These are phyloP conservation scores for Platyrinchus mystaceus DNA, from an alignment of 2,797 vertebrate species.

Conservation along the genomic window DNA sequence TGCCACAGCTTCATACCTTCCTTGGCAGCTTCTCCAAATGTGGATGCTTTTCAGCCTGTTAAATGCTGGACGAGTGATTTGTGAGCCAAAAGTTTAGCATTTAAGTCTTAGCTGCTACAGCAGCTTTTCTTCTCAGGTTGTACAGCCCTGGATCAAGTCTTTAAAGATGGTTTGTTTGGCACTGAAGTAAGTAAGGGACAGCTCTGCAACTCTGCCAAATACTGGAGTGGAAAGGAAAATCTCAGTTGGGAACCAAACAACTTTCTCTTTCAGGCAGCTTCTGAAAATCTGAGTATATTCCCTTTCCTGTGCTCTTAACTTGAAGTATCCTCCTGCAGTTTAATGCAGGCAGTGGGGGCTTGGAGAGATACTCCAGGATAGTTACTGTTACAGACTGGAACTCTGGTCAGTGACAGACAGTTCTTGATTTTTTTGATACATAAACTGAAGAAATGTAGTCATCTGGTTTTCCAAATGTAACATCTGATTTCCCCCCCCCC, in stretches of 20 bases:
- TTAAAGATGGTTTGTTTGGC: background rate
- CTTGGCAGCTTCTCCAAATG: constrained; percentile 14
- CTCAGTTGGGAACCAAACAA: background rate
- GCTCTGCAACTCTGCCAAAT: background rate
- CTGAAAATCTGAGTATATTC: background rate
- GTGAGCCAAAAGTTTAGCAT: background rate
- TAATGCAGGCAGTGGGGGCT: background rate
- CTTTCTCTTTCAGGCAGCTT: background rate
- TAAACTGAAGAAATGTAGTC: background rate
- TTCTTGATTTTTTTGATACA: background rate
- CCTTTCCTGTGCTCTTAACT: background rate
- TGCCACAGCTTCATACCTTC: background rate
- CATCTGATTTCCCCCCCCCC: background rate
- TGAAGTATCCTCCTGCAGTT: background rate
- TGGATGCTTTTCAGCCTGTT: background rate
- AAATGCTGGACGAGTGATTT: background rate
- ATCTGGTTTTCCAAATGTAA: too few species aligned
- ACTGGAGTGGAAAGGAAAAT: background rate
- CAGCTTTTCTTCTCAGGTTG: constrained; percentile 4
- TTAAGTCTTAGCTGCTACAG: background rate
- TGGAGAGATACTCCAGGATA: background rate
- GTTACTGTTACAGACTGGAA: background rate
- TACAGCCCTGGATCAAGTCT: background rate
- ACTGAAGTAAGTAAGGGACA: background rate
- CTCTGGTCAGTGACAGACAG: background rate